phyloP scores from a whole-genome alignment of 2,113 vertebrate species.

The Leuciscus idus region DNA sequence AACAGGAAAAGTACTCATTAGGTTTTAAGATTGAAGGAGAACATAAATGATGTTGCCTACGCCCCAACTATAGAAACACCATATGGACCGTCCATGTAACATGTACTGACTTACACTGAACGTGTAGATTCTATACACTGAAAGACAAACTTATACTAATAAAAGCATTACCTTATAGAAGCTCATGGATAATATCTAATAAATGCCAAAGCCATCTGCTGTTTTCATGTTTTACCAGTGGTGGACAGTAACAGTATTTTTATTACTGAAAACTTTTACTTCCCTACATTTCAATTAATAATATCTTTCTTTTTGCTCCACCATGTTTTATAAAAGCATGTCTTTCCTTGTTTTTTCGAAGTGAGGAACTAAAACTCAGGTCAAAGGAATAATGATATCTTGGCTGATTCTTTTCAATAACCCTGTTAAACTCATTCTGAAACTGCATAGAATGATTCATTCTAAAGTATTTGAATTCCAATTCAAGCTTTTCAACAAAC shows the following conservation, averaged over 20 bases:
- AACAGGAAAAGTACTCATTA: neutral
- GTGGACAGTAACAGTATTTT: neutral
- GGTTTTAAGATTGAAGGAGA: neutral
- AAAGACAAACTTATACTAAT: neutral
- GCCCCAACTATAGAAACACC: constrained; percentile 2
- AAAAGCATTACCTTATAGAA: neutral
- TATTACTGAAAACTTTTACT: neutral
- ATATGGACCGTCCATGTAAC: neutral
- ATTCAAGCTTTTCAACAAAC: neutral
- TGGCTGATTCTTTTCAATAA: neutral
- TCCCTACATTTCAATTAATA: neutral
- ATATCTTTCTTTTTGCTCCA: neutral
- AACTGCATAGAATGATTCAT: neutral
- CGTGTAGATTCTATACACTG: neutral
- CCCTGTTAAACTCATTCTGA: neutral
- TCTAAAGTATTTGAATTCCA: neutral
- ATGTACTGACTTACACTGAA: neutral
- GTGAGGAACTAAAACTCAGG: neutral
- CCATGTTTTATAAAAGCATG: neutral
- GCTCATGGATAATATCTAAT: neutral
- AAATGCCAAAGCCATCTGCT: constrained; percentile 20
- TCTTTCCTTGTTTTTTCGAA: neutral
- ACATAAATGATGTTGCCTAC: constrained; percentile 1
- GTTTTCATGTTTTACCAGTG: neutral
- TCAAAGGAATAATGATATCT: neutral